A percentile compares a stretch with the other conserved stretches of the same genome.
Evolutionary conservation across 2,113 vertebrate genomes (phyloP).

Genomic region (Miniopterus natalensis): DNA sequence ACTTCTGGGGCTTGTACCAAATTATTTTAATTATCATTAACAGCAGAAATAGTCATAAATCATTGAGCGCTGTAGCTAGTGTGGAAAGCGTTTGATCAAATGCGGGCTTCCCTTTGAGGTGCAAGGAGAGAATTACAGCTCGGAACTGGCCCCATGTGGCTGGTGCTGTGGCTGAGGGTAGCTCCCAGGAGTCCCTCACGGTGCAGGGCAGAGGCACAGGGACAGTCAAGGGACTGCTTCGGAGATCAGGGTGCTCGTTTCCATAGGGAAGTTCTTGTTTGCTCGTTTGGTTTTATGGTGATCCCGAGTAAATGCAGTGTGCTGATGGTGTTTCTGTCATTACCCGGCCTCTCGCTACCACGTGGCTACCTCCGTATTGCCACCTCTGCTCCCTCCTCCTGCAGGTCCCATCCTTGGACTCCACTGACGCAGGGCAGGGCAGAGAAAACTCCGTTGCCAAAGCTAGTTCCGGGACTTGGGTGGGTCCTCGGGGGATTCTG

Average conservation of each 20-base stretch:
- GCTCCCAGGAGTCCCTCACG: not conserved
- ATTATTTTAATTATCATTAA: not conserved
- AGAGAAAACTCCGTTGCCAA: not conserved
- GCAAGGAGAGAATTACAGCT: not conserved
- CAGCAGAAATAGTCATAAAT: not conserved
- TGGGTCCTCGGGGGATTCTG: not conserved
- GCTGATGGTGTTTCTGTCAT: not conserved
- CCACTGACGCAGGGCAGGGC: not conserved
- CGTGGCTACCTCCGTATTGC: accelerated
- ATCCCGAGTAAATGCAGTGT: not conserved
- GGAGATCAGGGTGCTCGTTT: not conserved
- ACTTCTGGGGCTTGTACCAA: not conserved
- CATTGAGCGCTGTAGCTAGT: not conserved
- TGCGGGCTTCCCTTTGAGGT: not conserved
- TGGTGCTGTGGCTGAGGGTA: not conserved
- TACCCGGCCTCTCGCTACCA: not conserved
- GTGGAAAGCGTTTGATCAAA: not conserved
- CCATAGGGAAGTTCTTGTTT: not conserved
- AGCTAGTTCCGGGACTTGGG: not conserved
- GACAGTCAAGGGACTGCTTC: not conserved
- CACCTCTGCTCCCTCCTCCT: not conserved
- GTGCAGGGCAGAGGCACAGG: not conserved
- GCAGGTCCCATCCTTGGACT: not conserved
- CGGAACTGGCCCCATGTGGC: not conserved
- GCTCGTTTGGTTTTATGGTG: not conserved